phyloP scores from a whole-genome alignment of 2,888 invertebrate species.

The Pandemis heparana region DNA sequence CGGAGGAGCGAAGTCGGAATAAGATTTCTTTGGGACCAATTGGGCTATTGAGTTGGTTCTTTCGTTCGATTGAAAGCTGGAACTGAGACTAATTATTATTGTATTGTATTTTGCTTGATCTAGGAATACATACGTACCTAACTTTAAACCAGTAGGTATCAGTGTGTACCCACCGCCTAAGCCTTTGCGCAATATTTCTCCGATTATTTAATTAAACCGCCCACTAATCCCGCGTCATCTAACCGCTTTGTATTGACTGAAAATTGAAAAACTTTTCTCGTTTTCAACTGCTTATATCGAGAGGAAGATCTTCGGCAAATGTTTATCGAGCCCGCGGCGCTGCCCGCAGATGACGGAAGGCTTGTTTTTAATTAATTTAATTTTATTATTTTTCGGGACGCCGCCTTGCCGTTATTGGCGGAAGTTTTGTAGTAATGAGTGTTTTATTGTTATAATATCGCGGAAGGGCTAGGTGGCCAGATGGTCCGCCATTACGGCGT shows the following conservation, averaged over 20 bases:
- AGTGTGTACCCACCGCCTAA: constrained; percentile 7
- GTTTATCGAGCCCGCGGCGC: constrained; percentile 63
- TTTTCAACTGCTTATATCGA: constrained; percentile 75
- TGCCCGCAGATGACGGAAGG: constrained; percentile 22
- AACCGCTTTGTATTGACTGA: constrained; percentile 70
- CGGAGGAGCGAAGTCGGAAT: constrained; percentile 16
- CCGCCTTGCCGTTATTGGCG: constrained; percentile 82
- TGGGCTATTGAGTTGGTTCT: neutral
- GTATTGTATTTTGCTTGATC: too few species aligned
- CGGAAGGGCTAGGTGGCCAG: constrained; percentile 79
- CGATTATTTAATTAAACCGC: constrained; percentile 70
- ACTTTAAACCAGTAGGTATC: constrained; percentile 1
- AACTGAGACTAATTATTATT: too few species aligned
- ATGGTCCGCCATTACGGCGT: constrained; percentile 45
- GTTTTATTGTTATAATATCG: constrained; percentile 85
- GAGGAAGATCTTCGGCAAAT: constrained; percentile 75
- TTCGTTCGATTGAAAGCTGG: neutral
- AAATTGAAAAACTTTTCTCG: constrained; percentile 83
- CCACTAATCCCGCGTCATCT: constrained; percentile 63
- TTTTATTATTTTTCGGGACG: constrained; percentile 82
- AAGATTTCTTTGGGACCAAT: constrained; percentile 14
- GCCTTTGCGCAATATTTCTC: constrained; percentile 34
- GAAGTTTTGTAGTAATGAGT: constrained; percentile 82
- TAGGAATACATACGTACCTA: too few species aligned
- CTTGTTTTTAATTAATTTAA: constrained; percentile 86